Percentiles rank a stretch among this genome's conserved stretches.
These are phyloP conservation scores for Rhea americana DNA, from an alignment of 2,113 vertebrate genomes.

Conservation along the genomic window DNA sequence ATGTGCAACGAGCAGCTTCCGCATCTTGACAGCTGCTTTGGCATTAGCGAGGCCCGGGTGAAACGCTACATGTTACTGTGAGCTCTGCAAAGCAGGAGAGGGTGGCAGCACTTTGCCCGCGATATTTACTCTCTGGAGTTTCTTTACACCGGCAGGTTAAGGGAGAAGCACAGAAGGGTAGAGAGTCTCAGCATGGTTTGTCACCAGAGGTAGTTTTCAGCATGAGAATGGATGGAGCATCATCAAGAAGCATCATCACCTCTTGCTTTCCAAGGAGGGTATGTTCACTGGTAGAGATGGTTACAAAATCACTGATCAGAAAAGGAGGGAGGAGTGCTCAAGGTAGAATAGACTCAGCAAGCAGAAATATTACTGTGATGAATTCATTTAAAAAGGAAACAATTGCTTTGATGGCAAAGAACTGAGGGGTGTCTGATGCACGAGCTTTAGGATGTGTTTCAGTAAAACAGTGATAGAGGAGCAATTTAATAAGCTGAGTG, in stretches of 20 bases:
- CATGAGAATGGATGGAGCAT: accelerated
- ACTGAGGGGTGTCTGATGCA: neutral
- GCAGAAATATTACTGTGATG: neutral
- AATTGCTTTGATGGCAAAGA: neutral
- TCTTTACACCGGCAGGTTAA: neutral
- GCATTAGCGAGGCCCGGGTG: too few species aligned
- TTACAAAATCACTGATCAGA: neutral
- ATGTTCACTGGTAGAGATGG: neutral
- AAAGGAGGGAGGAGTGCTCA: neutral
- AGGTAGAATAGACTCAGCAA: neutral
- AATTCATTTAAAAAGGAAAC: neutral
- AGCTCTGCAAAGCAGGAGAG: neutral
- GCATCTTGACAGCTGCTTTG: neutral
- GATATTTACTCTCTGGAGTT: neutral
- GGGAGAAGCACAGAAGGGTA: neutral
- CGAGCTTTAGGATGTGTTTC: neutral
- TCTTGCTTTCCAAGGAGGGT: neutral
- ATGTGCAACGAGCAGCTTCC: neutral
- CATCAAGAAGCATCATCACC: neutral
- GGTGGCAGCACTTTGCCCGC: neutral
- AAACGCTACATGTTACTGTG: neutral
- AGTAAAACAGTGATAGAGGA: neutral
- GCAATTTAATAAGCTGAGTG: neutral
- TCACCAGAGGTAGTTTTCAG: neutral
- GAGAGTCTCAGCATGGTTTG: neutral